Percentiles rank a stretch among this genome's conserved stretches.
Conservation (phyloP, 2,888 invertebrate genomes). For the Trichopoda pennipes region DNA sequence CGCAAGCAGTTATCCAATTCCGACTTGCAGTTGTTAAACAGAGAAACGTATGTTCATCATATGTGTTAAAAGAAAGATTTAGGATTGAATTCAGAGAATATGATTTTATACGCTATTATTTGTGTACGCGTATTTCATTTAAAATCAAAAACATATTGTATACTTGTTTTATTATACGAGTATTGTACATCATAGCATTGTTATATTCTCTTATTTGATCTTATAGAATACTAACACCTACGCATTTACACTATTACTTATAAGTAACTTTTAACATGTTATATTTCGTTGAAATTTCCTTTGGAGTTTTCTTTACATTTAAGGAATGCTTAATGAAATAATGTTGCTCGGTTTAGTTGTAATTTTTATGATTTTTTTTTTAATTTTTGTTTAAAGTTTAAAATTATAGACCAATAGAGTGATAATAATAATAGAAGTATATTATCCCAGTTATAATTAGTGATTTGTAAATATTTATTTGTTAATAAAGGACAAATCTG, state of each 20-base stretch:
- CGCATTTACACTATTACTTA: not conserved
- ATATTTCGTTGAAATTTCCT: slow-evolving; percentile 6
- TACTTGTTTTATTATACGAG: slow-evolving; percentile 15
- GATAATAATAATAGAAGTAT: no score
- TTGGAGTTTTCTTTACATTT: no score
- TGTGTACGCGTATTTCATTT: slow-evolving; percentile 29
- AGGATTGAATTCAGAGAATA: slow-evolving; percentile 9
- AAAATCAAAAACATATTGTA: slow-evolving; percentile 38
- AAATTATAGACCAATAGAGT: no score
- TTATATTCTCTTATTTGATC: not conserved
- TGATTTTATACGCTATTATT: not conserved
- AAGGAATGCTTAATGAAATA: no score
- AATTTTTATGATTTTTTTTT: no score
- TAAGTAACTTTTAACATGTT: slow-evolving; percentile 9
- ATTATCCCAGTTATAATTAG: no score
- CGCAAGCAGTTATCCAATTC: not conserved
- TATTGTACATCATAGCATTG: slow-evolving; percentile 24
- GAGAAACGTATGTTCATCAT: not conserved
- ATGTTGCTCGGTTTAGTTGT: no score
- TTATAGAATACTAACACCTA: slow-evolving; percentile 6
- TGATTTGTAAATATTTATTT: no score
- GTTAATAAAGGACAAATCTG: no score
- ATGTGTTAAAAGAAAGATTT: not conserved
- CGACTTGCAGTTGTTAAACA: slow-evolving; percentile 36
- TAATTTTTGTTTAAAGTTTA: no score